Conservation (phyloP, 2,888 invertebrate genomes). For the Nomada lathburiana region DNA sequence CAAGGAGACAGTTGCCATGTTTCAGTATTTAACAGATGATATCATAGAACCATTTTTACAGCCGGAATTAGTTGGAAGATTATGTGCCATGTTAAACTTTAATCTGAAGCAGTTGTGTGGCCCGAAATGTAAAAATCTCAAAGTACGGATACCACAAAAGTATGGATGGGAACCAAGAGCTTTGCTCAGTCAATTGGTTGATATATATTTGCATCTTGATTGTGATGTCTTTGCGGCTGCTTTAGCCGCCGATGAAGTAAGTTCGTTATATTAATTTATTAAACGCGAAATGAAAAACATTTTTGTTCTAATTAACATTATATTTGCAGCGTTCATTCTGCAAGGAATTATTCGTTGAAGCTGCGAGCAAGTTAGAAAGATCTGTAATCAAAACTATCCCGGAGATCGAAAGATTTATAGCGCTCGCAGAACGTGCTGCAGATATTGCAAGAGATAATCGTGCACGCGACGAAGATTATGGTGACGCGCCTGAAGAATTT, state of each 20-base stretch:
- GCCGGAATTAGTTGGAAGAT: conserved; percentile 95
- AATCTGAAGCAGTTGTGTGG: conserved; percentile 98
- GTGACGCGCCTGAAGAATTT: conserved; percentile 98
- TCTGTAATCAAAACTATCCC: conserved; percentile 93
- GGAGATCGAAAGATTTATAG: conserved; percentile 94
- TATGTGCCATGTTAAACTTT: conserved; percentile 99
- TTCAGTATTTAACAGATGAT: conserved; percentile 97
- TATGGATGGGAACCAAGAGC: conserved; percentile 99
- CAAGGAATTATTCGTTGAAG: conserved; percentile 96
- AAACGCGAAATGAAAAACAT: background rate
- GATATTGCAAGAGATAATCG: conserved; percentile 92
- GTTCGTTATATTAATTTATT: conserved; percentile 42
- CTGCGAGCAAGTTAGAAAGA: conserved; percentile 92
- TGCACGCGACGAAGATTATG: conserved; percentile 95
- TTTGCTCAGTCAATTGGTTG: conserved; percentile 95
- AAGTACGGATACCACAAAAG: conserved; percentile 96
- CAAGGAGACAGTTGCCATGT: conserved; percentile 98
- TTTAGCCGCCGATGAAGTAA: conserved; percentile 97
- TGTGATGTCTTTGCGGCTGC: conserved; percentile 96
- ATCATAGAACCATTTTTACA: conserved; percentile 97
- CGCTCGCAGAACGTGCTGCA: conserved; percentile 91
- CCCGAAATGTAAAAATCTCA: conserved; percentile 96
- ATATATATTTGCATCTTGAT: conserved; percentile 98
- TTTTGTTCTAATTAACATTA: conserved; percentile 18
- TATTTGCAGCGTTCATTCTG: conserved; percentile 94